phyloP scores from a whole-genome alignment of 2,113 vertebrate species.

The Paradisaea rubra region DNA sequence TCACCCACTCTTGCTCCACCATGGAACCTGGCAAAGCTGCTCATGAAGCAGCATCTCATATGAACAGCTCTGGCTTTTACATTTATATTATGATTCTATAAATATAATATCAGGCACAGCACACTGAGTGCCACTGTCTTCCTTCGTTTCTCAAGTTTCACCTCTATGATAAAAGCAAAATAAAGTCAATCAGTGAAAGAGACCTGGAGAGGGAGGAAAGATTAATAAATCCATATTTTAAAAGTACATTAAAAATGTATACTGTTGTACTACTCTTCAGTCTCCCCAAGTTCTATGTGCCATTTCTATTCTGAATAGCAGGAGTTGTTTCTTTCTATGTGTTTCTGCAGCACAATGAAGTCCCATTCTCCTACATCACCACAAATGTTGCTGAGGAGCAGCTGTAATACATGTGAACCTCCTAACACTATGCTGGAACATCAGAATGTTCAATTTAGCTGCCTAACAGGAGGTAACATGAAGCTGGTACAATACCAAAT shows the following conservation, averaged over 20 bases:
- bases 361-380: neutral
- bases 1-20: neutral
- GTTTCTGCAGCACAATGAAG: neutral
- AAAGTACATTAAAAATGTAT: neutral
- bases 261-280: neutral
- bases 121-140: neutral
- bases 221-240: neutral
- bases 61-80: neutral
- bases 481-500: neutral
- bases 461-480: neutral
- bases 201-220: neutral
- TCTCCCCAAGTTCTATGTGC: neutral
- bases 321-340: neutral
- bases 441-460: neutral
- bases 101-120: neutral
- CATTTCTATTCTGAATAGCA: neutral
- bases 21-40: neutral
- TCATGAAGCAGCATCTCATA: neutral
- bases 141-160: neutral
- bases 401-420: neutral
- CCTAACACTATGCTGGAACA: neutral
- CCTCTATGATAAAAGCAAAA: neutral
- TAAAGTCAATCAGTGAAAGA: neutral
- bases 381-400: neutral
- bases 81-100: neutral